phyloP scores from a whole-genome alignment of 2,797 vertebrate genomes.

The Argya squamiceps region DNA sequence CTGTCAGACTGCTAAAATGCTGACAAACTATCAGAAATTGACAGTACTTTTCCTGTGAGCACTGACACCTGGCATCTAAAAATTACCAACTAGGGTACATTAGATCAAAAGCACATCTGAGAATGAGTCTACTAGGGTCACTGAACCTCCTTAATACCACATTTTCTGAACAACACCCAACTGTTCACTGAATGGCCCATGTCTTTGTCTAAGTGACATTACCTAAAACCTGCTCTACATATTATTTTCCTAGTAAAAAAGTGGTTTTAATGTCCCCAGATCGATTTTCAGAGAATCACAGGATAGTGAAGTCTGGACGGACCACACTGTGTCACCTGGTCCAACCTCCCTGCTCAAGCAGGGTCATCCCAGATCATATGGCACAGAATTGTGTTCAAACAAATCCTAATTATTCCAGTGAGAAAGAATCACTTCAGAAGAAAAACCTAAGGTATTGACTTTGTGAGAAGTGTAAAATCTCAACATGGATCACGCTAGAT shows the following conservation, averaged over 20 bases:
- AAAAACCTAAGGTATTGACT: not conserved
- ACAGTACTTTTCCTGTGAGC: not conserved
- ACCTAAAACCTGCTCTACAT: not conserved
- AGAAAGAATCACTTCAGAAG: not conserved
- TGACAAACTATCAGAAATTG: not conserved
- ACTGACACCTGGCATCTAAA: not conserved
- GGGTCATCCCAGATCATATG: not conserved
- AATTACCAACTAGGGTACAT: not conserved
- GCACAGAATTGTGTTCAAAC: not conserved
- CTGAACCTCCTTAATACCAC: not conserved
- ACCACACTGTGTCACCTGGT: not conserved
- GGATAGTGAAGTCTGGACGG: not conserved
- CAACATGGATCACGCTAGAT: not conserved
- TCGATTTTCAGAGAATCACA: not conserved
- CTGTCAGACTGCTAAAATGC: not conserved
- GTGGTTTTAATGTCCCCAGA: not conserved
- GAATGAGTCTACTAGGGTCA: not conserved
- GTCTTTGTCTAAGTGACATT: not conserved
- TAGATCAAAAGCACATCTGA: slow-evolving; percentile 13
- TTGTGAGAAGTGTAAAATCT: not conserved
- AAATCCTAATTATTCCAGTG: not conserved
- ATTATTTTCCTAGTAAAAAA: slow-evolving; percentile 42
- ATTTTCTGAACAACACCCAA: slow-evolving; percentile 37
- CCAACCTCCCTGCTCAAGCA: not conserved
- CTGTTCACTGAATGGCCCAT: not conserved